Percentiles rank a stretch among this genome's conserved stretches.
phyloP scores from a whole-genome alignment of 1,140 invertebrate genomes.

The Pissodes strobi region DNA sequence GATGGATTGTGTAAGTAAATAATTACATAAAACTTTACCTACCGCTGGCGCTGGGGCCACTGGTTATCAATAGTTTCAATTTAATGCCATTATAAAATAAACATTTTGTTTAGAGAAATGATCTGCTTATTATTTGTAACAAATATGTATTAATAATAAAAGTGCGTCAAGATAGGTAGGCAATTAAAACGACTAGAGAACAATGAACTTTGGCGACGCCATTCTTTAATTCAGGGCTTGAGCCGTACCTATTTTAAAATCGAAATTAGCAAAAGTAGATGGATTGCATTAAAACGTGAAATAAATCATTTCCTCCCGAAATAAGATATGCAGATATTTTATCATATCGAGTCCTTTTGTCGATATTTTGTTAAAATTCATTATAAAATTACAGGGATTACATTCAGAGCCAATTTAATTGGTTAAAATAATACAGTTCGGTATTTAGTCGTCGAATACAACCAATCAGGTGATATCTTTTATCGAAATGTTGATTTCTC shows the following conservation, averaged over 20 bases:
- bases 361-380: too few species aligned
- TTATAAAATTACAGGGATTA: too few species aligned
- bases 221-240: slow-evolving; percentile 51
- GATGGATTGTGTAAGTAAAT: too few species aligned
- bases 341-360: too few species aligned
- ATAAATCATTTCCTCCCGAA: too few species aligned
- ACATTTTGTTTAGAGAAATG: too few species aligned
- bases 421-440: slow-evolving; percentile 57
- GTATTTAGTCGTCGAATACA: slow-evolving; percentile 57
- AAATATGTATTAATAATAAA: slow-evolving; percentile 9
- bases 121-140: too few species aligned
- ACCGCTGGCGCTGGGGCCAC: too few species aligned
- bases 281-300: not conserved
- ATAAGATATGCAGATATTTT: too few species aligned
- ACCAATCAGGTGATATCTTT: slow-evolving; percentile 69
- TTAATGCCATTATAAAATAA: too few species aligned
- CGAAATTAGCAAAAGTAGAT: slow-evolving; percentile 44
- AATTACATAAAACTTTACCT: too few species aligned
- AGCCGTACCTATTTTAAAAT: slow-evolving; percentile 34
- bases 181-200: slow-evolving; percentile 48
- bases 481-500: slow-evolving; percentile 63
- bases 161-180: slow-evolving; percentile 1
- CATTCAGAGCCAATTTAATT: slow-evolving; percentile 55
- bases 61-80: too few species aligned
- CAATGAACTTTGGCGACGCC: slow-evolving; percentile 56